Evolutionary conservation across 2,888 invertebrate genomes (phyloP), one percentile per base, ranked within the genome.

Genomic region (Synergus gifuensis): DNA sequence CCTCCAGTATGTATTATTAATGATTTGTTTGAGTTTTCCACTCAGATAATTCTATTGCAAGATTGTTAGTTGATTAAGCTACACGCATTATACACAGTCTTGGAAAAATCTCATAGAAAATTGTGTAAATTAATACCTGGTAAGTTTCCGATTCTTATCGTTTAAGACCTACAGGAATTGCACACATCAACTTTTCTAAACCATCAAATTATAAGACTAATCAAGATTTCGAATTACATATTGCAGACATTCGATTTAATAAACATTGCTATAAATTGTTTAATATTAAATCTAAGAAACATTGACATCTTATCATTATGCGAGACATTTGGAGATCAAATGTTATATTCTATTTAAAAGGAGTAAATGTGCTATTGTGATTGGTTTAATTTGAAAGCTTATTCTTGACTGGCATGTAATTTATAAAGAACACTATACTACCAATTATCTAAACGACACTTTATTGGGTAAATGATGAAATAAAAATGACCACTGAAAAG

Each of bases 21-120:
- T 67, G 67, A 67, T 67, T 67, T 67, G 67, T 67, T 67, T 67
- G 67, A 46, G 44, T 67, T 67, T 67, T 67, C 44, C 44, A 46
- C 42, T 42, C 18, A 67, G 44, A 67, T 67, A 42, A 44, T 67
- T 67, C 44, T 44, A 44, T 42, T 46, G 67, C 42, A 3, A 67
- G 18, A 67, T 44, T 67, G 67, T 67, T 67, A 46, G 42, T 42
- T 42, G 4, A 66, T 66, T 40, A 66, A 22, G 63, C 18, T 42
- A 44, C 9, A 66, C 44, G 28, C 28, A 28, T 28, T 28, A 28
- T 3, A 44, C 8, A 44, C 14, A 18, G 18, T 44, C 5, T n/a
- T 16, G n/a, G 11, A 18, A 44, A 67, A 67, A 67, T 67, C 44
- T 44, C 67, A 67, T 67, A 42, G 12, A 44, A 67, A 67, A 67